A percentile compares a stretch with the other conserved stretches of the same genome.
phyloP scores from a whole-genome alignment of 2,888 invertebrate genomes.

The Buathra laborator region DNA sequence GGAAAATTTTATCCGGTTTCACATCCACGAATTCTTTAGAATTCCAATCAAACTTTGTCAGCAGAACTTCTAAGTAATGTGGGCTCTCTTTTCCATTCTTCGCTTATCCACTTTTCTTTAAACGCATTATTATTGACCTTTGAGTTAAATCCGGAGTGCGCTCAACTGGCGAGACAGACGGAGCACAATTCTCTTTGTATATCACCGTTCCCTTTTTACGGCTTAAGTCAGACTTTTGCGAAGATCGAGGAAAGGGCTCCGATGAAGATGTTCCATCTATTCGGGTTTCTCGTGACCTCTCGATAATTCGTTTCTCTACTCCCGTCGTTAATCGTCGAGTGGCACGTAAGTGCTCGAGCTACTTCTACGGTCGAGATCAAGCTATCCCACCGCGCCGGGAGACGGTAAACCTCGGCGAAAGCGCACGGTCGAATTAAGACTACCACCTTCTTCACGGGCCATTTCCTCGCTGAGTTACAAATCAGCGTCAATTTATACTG shows the following conservation, averaged over 20 bases:
- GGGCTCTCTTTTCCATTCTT: conserved; percentile 24
- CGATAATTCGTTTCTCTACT: conserved; percentile 3
- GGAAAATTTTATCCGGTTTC: background rate
- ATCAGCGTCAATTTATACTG: background rate
- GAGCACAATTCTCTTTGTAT: background rate
- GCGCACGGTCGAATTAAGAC: background rate
- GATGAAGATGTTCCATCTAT: conserved; percentile 14
- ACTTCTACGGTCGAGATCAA: background rate
- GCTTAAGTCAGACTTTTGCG: background rate
- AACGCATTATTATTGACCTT: conserved; percentile 6
- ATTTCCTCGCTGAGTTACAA: background rate
- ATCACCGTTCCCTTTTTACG: background rate
- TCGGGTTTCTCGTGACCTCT: background rate
- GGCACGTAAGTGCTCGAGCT: conserved; percentile 7
- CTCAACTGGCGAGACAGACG: no score
- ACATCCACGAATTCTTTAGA: background rate
- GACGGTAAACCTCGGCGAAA: conserved; percentile 3
- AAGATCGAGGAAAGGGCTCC: background rate
- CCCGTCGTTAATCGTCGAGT: conserved; percentile 2
- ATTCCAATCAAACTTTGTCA: conserved; percentile 57
- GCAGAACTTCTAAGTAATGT: conserved; percentile 31
- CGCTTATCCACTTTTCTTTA: background rate
- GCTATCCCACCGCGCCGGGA: background rate
- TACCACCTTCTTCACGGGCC: conserved; percentile 2
- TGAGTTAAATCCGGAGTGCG: background rate